Evolutionary conservation across 2,888 invertebrate species (phyloP), one percentile per base, ranked within the genome.

Genomic region (Chrysolina haemoptera): DNA sequence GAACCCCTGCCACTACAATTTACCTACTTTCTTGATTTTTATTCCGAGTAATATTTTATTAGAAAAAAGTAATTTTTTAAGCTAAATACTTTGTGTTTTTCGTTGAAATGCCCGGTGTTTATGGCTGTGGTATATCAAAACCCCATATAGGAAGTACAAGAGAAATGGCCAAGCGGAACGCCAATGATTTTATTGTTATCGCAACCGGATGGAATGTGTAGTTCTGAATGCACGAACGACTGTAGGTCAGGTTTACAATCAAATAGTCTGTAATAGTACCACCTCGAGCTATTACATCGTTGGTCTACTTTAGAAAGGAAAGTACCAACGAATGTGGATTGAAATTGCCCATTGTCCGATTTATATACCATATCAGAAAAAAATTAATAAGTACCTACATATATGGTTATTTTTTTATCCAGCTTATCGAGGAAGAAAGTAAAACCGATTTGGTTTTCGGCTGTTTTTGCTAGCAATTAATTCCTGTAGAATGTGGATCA

Each of bases 271-370:
- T 71, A 66, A 59, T 43, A 66, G 55, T 46, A 16, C 59, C 8
- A 65, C 43, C 65, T 46, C 59, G 43, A 35, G 70, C 62, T 46
- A 55, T 55, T 65, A 71, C 9, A 40, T 65, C 22, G 65, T 9
- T 65, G 70, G 70, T 71, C 66, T 65, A 71, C 65, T 65, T 71
- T 64, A 40, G 65, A 70, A 40, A 65, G 55, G 70, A 71, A 71
- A 71, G 70, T 65, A 59, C 53, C 18, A 4, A 53, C 35, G 16
- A 55, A n/a, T 59, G 46, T 59, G 70, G 66, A 65, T 59, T 59
- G n/a, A 10, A 66, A 65, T 48, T 18, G 68, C 16, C 10, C 59
- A 59, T 55, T 65, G 59, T 40, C 35, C 4, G 59, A 53, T 20
- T 53, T 12, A 18, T 12, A 53, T 53, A 53, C 53, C 53, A 16